Percentiles rank a stretch among this genome's conserved stretches.
Evolutionary conservation across 2,888 invertebrate genomes (phyloP).

Genomic region (Emesis furor): DNA sequence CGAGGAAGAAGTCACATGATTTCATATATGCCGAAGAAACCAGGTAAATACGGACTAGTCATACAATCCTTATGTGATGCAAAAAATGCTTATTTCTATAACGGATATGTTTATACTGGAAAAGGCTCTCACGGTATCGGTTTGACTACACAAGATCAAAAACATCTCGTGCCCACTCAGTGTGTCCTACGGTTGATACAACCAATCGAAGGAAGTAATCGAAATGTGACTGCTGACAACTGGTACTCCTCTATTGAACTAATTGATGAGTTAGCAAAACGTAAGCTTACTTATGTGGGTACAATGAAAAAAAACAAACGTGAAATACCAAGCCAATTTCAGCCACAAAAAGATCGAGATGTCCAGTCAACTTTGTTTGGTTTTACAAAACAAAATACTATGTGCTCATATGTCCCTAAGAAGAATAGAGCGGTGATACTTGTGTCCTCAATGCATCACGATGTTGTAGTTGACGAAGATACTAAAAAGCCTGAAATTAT

Average conservation of each 20-base stretch:
- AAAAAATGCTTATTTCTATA: conserved; percentile 55
- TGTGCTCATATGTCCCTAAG: conserved; percentile 36
- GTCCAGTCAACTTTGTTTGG: conserved; percentile 57
- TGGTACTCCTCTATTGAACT: conserved; percentile 60
- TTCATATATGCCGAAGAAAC: conserved; percentile 71
- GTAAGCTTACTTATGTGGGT: conserved; percentile 59
- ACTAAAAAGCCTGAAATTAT: conserved; percentile 55
- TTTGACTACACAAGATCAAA: conserved; percentile 61
- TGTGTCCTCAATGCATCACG: conserved; percentile 46
- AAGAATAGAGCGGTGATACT: conserved; percentile 45
- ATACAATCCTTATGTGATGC: conserved; percentile 62
- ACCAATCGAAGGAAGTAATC: conserved; percentile 65
- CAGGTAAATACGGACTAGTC: conserved; percentile 57
- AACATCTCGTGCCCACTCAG: conserved; percentile 66
- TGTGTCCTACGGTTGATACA: conserved; percentile 68
- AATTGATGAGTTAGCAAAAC: conserved; percentile 53
- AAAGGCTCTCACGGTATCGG: conserved; percentile 59
- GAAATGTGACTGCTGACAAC: conserved; percentile 70
- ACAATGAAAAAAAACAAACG: conserved; percentile 60
- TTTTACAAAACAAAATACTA: conserved; percentile 64
- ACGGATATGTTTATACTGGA: conserved; percentile 56
- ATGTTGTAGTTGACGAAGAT: conserved; percentile 28
- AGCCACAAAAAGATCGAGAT: conserved; percentile 39
- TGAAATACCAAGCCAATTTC: conserved; percentile 52
- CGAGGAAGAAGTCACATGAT: conserved; percentile 70